phyloP scores from a whole-genome alignment of 2,888 invertebrate genomes.

The Drosophila stalkeri region DNA sequence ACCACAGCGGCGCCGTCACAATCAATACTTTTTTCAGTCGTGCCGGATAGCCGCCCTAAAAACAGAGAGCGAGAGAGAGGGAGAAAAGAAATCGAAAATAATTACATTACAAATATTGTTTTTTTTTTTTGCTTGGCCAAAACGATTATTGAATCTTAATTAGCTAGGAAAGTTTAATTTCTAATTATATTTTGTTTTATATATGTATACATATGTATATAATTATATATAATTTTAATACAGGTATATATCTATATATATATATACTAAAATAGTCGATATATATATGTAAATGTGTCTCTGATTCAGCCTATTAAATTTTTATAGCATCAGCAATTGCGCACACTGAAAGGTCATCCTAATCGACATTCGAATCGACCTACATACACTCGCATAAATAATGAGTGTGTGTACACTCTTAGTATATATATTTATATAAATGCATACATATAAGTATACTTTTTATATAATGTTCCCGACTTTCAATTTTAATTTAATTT shows the following conservation, averaged over 20 bases:
- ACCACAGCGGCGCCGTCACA: constrained; percentile 99
- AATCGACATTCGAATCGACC: constrained; percentile 3
- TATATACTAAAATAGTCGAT: background rate
- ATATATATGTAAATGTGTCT: background rate
- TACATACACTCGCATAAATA: constrained; percentile 2
- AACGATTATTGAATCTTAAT: constrained; percentile 23
- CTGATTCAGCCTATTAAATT: constrained; percentile 1
- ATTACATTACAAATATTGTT: constrained; percentile 8
- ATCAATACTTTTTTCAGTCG: constrained; percentile 98
- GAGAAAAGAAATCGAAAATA: background rate
- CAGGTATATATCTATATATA: background rate
- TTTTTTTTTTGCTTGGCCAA: background rate
- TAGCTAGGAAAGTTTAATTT: background rate
- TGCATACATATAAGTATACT: background rate
- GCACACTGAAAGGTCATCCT: constrained; percentile 31
- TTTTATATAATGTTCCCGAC: no score
- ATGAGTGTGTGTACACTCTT: background rate
- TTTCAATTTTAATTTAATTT: no score
- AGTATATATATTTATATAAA: background rate
- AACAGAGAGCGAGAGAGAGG: no score
- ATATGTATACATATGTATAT: constrained; percentile 4
- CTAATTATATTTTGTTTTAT: background rate
- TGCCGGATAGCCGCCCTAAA: constrained; percentile 97
- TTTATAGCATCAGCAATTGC: constrained; percentile 7
- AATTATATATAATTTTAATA: background rate